A percentile compares a stretch with the other conserved stretches of the same genome.
Conservation (phyloP, 2,888 invertebrate genomes). For the Clivina fossor region DNA sequence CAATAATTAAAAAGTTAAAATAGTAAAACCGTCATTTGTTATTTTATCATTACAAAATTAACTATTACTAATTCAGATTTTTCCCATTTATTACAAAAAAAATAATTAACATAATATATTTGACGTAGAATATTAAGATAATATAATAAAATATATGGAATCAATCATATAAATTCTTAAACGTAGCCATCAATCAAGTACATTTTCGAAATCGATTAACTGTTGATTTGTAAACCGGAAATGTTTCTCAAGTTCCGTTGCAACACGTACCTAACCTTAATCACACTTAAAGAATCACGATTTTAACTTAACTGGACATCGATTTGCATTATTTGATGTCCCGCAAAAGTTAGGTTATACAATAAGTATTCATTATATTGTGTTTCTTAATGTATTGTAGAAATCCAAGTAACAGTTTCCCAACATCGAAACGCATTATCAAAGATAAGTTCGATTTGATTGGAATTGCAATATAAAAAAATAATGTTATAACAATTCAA, state of each 20-base stretch:
- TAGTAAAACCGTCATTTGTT: too few species aligned
- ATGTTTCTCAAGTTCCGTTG: conserved; percentile 27
- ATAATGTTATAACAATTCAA: too few species aligned
- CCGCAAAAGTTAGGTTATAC: not conserved
- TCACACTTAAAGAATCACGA: not conserved
- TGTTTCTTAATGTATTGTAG: too few species aligned
- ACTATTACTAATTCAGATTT: too few species aligned
- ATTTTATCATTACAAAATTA: too few species aligned
- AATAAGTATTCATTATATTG: too few species aligned
- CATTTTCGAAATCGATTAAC: conserved; percentile 23
- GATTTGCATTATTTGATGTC: not conserved
- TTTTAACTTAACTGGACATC: not conserved
- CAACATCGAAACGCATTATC: too few species aligned
- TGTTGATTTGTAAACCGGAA: conserved; percentile 17
- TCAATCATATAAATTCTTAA: not conserved
- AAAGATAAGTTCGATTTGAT: too few species aligned
- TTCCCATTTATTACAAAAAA: too few species aligned
- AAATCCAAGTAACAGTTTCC: too few species aligned
- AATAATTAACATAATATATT: not conserved
- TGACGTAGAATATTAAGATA: not conserved
- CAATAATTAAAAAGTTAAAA: too few species aligned
- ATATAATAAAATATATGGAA: not conserved
- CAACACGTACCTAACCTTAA: not conserved
- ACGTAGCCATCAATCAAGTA: not conserved
- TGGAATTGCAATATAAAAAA: too few species aligned